phyloP scores from a whole-genome alignment of 2,888 invertebrate species.

The Sphaeridia pumilis region DNA sequence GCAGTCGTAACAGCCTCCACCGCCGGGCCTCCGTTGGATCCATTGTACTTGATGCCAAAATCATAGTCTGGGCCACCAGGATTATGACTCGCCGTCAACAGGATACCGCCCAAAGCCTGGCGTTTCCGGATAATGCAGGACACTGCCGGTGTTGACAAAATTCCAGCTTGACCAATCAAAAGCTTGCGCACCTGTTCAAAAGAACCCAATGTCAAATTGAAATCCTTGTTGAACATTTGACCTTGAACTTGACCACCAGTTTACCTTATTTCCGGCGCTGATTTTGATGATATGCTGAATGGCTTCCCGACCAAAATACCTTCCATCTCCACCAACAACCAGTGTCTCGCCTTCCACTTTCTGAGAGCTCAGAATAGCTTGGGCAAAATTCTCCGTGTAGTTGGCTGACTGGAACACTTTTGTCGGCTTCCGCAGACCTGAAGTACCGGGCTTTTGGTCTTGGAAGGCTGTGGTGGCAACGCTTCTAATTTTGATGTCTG shows the following conservation, averaged over 20 bases:
- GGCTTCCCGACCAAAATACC: slow-evolving; percentile 81
- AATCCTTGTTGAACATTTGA: no score
- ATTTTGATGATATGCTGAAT: slow-evolving; percentile 82
- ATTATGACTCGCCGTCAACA: slow-evolving; percentile 97
- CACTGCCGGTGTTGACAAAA: slow-evolving; percentile 94
- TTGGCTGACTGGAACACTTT: slow-evolving; percentile 73
- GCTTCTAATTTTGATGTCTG: slow-evolving; percentile 5
- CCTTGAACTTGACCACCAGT: no score
- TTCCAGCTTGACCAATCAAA: slow-evolving; percentile 83
- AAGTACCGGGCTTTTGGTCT: slow-evolving; percentile 97
- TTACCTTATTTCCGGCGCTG: slow-evolving; percentile 89
- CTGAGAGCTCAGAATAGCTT: slow-evolving; percentile 72
- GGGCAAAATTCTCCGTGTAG: slow-evolving; percentile 89
- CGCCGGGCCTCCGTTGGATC: slow-evolving; percentile 91
- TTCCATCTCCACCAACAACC: slow-evolving; percentile 94
- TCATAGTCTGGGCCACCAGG: slow-evolving; percentile 95
- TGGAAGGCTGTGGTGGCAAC: slow-evolving; percentile 63
- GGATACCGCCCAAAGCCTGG: slow-evolving; percentile 79
- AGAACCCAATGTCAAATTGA: no score
- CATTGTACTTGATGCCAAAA: slow-evolving; percentile 98
- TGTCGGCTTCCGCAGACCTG: slow-evolving; percentile 91
- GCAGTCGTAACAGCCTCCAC: slow-evolving; percentile 79
- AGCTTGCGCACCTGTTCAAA: slow-evolving; percentile 76
- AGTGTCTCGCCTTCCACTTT: slow-evolving; percentile 64
- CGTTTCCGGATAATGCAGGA: slow-evolving; percentile 85